A percentile compares a stretch with the other conserved stretches of the same genome.
These are phyloP conservation scores for Odontomachus brunneus DNA, from an alignment of 1,140 invertebrate species.

Conservation along the genomic window DNA sequence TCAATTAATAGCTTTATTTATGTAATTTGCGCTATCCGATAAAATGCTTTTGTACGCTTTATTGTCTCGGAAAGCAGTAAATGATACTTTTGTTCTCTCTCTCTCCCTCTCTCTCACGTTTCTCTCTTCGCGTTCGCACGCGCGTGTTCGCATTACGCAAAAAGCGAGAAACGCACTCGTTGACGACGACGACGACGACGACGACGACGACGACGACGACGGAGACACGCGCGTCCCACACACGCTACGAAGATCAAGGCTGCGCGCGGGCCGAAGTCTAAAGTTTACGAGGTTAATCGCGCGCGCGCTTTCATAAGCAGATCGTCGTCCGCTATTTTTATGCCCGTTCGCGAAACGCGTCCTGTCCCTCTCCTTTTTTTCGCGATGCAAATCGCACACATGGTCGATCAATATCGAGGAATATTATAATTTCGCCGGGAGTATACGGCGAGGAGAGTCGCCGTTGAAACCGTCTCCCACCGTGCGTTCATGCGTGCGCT, in stretches of 20 bases:
- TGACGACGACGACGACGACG: too few species aligned
- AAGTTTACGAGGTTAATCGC: slow-evolving; percentile 51
- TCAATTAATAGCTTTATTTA: too few species aligned
- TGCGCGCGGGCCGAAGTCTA: slow-evolving; percentile 36
- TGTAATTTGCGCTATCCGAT: too few species aligned
- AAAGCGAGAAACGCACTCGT: slow-evolving; percentile 41
- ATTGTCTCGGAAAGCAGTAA: too few species aligned
- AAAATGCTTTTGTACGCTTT: too few species aligned
- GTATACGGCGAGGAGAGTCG: neutral
- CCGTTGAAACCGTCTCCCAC: neutral
- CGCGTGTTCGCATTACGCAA: neutral
- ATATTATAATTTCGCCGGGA: slow-evolving; percentile 13
- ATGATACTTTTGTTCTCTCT: too few species aligned
- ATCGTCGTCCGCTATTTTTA: slow-evolving; percentile 8
- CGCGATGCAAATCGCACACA: neutral
- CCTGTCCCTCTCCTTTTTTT: neutral
- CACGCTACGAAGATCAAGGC: slow-evolving; percentile 59
- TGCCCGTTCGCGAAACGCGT: slow-evolving; percentile 10
- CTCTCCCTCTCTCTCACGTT: too few species aligned
- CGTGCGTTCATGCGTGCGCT: neutral
- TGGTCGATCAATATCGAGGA: neutral
- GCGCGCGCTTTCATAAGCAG: slow-evolving; percentile 11
- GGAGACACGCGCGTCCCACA: slow-evolving; percentile 37
- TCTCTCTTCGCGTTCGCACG: too few species aligned
- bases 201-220: neutral